A percentile compares a stretch with the other conserved stretches of the same genome.
Conservation (phyloP, 2,113 vertebrate genomes). For the Arvicanthis niloticus region DNA sequence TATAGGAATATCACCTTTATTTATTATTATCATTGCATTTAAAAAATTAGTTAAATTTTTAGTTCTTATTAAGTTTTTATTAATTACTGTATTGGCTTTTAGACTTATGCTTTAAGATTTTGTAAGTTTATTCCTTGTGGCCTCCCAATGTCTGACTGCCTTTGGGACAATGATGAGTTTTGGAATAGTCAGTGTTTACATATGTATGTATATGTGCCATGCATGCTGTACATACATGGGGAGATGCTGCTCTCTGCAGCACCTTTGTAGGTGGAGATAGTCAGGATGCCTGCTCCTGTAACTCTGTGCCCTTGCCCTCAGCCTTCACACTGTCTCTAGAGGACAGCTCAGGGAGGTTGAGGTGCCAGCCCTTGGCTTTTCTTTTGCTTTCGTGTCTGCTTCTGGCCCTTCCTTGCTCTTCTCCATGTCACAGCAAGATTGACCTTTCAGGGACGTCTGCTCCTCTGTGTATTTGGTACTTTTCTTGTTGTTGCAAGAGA, state of each 20-base stretch:
- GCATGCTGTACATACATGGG: no score
- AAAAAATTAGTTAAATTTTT: neutral
- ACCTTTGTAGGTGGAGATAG: neutral
- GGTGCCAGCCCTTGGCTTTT: neutral
- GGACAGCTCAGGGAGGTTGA: neutral
- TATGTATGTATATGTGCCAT: neutral
- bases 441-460: neutral
- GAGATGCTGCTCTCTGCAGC: neutral
- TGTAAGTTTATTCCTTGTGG: neutral
- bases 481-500: neutral
- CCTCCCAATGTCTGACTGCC: neutral
- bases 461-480: neutral
- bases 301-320: neutral
- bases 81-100: neutral
- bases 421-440: neutral
- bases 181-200: neutral
- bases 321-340: neutral
- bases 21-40: neutral
- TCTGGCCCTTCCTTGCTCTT: neutral
- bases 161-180: neutral
- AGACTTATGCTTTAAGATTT: neutral
- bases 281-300: neutral
- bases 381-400: neutral
- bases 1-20: neutral
- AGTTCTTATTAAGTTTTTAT: neutral